phyloP scores from a whole-genome alignment of 2,797 vertebrate species.

The Centropyge bicolor region DNA sequence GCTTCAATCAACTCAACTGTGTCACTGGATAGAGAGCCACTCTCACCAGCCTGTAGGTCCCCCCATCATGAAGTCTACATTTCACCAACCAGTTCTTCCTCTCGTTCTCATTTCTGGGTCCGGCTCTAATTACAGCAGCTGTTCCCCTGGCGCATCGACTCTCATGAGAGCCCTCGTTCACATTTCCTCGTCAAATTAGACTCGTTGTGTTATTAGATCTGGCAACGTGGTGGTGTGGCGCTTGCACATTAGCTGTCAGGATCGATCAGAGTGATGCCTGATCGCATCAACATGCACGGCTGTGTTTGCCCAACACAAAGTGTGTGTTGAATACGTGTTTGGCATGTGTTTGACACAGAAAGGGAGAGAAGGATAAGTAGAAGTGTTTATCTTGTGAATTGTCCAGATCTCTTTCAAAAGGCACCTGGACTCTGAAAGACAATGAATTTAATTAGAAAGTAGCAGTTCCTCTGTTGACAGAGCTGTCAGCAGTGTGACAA shows the following conservation, averaged over 20 bases:
- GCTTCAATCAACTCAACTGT: background rate
- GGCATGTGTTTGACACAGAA: background rate
- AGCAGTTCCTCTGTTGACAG: background rate
- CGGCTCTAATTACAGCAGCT: conserved; percentile 46
- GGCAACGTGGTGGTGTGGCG: conserved; percentile 24
- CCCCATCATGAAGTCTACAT: conserved; percentile 8
- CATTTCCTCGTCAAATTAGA: conserved; percentile 67
- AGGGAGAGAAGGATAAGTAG: background rate
- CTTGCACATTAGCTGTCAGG: conserved; percentile 56
- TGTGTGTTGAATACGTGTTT: conserved; percentile 26
- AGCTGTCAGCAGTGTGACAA: background rate
- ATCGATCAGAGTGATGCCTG: conserved; percentile 53
- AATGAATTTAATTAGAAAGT: background rate
- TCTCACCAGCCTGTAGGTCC: background rate
- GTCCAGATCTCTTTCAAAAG: background rate
- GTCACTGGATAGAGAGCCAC: background rate
- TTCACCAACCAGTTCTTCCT: conserved; percentile 1
- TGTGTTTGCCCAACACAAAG: conserved; percentile 14
- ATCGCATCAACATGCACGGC: conserved; percentile 10
- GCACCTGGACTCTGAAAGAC: background rate
- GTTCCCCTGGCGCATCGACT: conserved; percentile 32
- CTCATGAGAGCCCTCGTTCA: conserved; percentile 51
- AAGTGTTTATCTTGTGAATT: background rate
- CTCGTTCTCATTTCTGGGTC: conserved; percentile 13
- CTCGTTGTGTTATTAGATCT: conserved; percentile 61